Evolutionary conservation across 2,113 vertebrate species (phyloP), one percentile per base, ranked within the genome.

Genomic region (Cyanistes caeruleus): DNA sequence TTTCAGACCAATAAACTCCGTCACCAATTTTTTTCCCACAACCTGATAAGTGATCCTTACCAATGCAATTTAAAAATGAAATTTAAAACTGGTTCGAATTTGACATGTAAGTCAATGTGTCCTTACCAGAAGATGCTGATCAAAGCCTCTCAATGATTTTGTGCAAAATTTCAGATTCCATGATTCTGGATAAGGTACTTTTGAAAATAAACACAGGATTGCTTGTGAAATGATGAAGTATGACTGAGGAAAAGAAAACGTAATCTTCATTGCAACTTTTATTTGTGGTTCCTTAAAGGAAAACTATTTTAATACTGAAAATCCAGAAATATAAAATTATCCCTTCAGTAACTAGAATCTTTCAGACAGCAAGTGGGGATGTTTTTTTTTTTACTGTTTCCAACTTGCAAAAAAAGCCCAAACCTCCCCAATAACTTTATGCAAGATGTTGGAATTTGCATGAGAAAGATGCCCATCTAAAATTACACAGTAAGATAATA

Each of bases 381-480:
- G 39, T 90, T 51, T 49, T 58, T 49, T 58, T 33, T 64, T 37
- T 81, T 64, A 93, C 86, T 83, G 19, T 92, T 84, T 77, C 41
- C 55, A 81, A 75, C 91, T 94, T 73, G 72, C 24, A 83, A 95
- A 91, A 72, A 91, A 80, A 93, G 43, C 31, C 88, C 75, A 46
- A 56, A 24, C 22, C 25, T 79, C 75, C 72, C 58, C 41, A 82
- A 73, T 60, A 81, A 93, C 60, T 77, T 90, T 67, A 90, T 25
- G 23, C 39, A 77, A 84, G 86, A 87, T 56, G 27, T 63, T 41
- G 68, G 73, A 90, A 89, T 67, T 80, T 62, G 49, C 64, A n/a
- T 81, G 82, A 95, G 75, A 78, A 91, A 48, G 82, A 67, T 93
- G 94, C 87, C 67, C 94, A 94, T 91, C 87, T 97, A 93, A 96